Percentiles rank a stretch among this genome's conserved stretches.
Evolutionary conservation across 2,888 invertebrate species (phyloP).

Genomic region (Polydrusus pterygomalis): DNA sequence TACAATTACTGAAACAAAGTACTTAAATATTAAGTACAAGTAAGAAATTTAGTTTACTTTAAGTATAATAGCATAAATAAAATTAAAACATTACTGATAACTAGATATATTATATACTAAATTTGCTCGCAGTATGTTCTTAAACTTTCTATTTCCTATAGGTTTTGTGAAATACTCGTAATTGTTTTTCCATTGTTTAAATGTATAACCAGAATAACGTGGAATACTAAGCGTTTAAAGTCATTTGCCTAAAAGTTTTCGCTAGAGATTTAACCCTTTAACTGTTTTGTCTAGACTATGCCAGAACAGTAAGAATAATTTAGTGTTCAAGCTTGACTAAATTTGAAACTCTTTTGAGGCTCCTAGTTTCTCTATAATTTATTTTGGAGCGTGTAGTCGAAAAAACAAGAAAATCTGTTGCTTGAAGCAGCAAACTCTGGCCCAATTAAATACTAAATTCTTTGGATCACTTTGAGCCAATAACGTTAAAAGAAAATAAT

Average conservation of each 20-base stretch:
- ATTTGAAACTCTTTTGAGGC: conserved; percentile 3
- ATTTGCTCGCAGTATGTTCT: too few relatives aligned
- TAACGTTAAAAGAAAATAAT: neutral
- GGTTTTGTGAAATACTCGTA: neutral
- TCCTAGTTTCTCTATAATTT: conserved; percentile 9
- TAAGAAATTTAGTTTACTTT: too few relatives aligned
- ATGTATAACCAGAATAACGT: conserved; percentile 1
- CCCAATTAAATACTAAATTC: neutral
- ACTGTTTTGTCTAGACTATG: conserved; percentile 21
- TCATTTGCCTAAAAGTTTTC: conserved; percentile 4
- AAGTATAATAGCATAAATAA: too few relatives aligned
- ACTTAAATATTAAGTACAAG: too few relatives aligned
- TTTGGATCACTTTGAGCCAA: neutral
- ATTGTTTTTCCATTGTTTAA: neutral
- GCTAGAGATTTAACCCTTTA: conserved; percentile 1
- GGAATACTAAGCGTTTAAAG: neutral
- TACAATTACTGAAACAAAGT: too few relatives aligned
- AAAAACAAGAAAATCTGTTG: conserved; percentile 20
- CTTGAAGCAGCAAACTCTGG: conserved; percentile 8
- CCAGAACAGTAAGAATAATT: conserved; percentile 7
- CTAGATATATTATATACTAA: too few relatives aligned
- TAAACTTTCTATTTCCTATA: too few relatives aligned
- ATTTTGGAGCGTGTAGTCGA: neutral
- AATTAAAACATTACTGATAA: too few relatives aligned
- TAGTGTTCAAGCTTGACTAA: conserved; percentile 15